Evolutionary conservation across 2,113 vertebrate species (phyloP), one percentile per base, ranked within the genome.

Genomic region (Struthidea cinerea): DNA sequence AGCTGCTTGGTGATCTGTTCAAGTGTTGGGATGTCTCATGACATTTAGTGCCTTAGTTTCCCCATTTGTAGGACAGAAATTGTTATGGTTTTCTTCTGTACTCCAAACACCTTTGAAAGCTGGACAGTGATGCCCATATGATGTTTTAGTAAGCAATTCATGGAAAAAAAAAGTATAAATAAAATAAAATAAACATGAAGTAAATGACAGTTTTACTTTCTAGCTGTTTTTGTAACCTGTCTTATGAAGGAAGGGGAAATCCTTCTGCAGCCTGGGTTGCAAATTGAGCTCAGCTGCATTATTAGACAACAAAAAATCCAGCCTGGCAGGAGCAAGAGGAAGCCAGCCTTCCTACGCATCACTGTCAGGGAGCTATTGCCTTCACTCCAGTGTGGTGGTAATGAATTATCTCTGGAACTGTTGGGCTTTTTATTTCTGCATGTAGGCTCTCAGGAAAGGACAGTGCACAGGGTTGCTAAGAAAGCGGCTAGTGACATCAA

Each of bases 351-450:
- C 85, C 82, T 79, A 83, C 33, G 6, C 82, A 73, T 79, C 78
- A 1, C 82, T 93, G 96, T 88, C 94, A 91, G 92, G 90, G 82
- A 96, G 87, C 57, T 88, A 67, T 53, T 87, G 88, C 60, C 49
- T 76, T 95, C 82, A 49, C 53, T 88, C 39, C 18, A 84, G 74
- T 8, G 21, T 60, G 46, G 53, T 68, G 70, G 59, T 89, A 96
- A 94, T 87, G 80, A 84, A 92, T 94, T 91, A 94, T 84, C 75
- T 85, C 78, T 80, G 73, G 37, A 78, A 64, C 53, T 80, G 32
- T n/a, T 57, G 75, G 24, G 19, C 9, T 87, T 85, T 90, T 95
- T 83, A 67, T 73, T 93, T 71, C 81, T 85, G 57, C 27, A 8
- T 32, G 53, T 46, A 60, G 28, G 26, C 3, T 49, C 47, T 49